Conservation (phyloP, 92 coral and sea anemone genomes). For the Phenganax subtilis region DNA sequence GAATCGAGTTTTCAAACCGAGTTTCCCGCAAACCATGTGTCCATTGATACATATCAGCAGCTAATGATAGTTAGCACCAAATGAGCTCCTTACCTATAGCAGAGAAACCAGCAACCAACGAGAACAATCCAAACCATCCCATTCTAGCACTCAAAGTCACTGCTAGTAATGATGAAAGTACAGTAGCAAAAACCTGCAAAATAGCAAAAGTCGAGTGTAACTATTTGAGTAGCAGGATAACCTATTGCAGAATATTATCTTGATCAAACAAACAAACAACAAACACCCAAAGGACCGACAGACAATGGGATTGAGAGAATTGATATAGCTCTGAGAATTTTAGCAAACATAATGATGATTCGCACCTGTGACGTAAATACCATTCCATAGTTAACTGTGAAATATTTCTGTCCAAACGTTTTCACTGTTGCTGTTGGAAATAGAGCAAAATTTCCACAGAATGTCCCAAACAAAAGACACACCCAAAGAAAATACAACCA, state of each 20-base stretch:
- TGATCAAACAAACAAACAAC: background rate
- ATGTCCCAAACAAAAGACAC: slow-evolving; percentile 28
- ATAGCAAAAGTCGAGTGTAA: background rate
- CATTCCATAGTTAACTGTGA: slow-evolving; percentile 18
- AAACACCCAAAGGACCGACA: background rate
- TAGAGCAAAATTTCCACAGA: slow-evolving; percentile 31
- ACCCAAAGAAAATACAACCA: slow-evolving; percentile 36
- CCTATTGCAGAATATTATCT: background rate
- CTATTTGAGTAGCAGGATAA: background rate
- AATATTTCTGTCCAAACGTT: slow-evolving; percentile 32
- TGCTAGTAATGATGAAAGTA: background rate
- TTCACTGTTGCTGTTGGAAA: slow-evolving; percentile 25
- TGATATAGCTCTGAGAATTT: background rate
- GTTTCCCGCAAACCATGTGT: no score
- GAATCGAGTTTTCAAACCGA: no score
- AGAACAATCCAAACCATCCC: slow-evolving; percentile 31
- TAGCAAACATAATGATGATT: background rate
- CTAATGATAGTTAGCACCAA: no score
- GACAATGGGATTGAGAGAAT: background rate
- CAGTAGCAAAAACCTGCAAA: slow-evolving; percentile 8
- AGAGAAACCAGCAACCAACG: slow-evolving; percentile 19
- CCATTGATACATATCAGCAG: no score
- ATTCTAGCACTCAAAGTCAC: slow-evolving; percentile 3
- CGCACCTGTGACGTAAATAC: slow-evolving; percentile 28
- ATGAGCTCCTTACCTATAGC: slow-evolving; percentile 6